Evolutionary conservation across 35 echinoderm and acorn worm species (phyloP), one percentile per base, ranked within the genome.

Genomic region (Lytechinus pictus): DNA sequence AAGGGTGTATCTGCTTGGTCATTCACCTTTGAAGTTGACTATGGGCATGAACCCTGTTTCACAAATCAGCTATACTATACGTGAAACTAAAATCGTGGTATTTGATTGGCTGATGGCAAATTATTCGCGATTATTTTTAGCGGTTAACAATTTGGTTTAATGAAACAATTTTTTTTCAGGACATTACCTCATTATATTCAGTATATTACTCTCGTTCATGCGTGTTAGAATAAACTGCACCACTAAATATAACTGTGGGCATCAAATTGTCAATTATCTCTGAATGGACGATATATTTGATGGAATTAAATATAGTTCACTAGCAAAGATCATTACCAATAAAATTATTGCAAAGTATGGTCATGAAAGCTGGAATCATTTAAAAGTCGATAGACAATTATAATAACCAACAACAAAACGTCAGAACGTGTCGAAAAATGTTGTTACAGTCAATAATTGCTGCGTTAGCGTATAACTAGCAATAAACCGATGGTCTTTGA

Each of bases 1-100:
- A 90, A 90, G 27, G 33, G 87, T 90, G 33, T n/a, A 79, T 90
- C 88, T 54, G 88, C 29, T 90, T 54, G 88, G 88, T 54, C 88
- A 90, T 90, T 90, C 88, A 90, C 88, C 88, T 79, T 16, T 79
- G 16, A 79, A 24, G 16, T 24, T 79, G 66, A 79, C 66, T 24
- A 6, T 79, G 66, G 66, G n/a, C 66, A 16, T 79, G 66, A 44
- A 44, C 33, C 33, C 33, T 44, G 33, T 44, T 44, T 44, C 33
- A 44, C 33, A 44, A 44, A 44, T 44, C 33, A 44, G 33, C 33
- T 44, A 1, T 44, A 44, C 33, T 44, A 44, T n/a, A 44, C 33
- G 33, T 44, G 2, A 44, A 44, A 44, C 33, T 44, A 44, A 44
- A 44, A 44, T 44, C 33, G 33, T 44, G 33, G 33, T 44, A 44